Percentiles rank a stretch among this genome's conserved stretches.
phyloP scores from a whole-genome alignment of 2,888 invertebrate species.

The Blastobasis lacticolella region DNA sequence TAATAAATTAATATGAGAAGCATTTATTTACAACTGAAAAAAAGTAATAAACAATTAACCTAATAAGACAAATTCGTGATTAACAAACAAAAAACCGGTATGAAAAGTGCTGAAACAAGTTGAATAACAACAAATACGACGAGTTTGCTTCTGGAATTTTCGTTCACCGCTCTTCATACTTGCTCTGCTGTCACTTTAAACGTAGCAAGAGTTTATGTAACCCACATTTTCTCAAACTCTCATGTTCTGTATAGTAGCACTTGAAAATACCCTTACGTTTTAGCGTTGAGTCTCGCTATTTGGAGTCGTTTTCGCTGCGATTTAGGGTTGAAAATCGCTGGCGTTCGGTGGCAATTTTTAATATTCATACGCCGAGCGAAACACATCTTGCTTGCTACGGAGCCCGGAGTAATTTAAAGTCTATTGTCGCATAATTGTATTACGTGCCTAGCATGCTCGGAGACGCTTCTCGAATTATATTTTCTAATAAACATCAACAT shows the following conservation, averaged over 20 bases:
- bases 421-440: conserved; percentile 51
- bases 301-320: conserved; percentile 5
- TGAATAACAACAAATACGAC: too few species aligned
- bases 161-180: background rate
- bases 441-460: conserved; percentile 38
- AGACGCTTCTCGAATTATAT: conserved; percentile 33
- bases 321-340: conserved; percentile 6
- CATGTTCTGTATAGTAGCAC: conserved; percentile 16
- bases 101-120: too few species aligned
- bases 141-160: background rate
- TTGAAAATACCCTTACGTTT: conserved; percentile 9
- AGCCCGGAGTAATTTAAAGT: conserved; percentile 39
- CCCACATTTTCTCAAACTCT: conserved; percentile 22
- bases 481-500: conserved; percentile 39
- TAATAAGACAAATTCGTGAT: too few species aligned
- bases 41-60: too few species aligned
- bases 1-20: too few species aligned
- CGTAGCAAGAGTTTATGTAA: conserved; percentile 21
- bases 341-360: conserved; percentile 25
- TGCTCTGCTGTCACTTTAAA: conserved; percentile 18
- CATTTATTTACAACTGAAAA: too few species aligned
- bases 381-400: conserved; percentile 36
- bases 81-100: too few species aligned
- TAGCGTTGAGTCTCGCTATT: background rate
- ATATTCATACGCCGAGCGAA: conserved; percentile 40